Percentiles rank a stretch among this genome's conserved stretches.
phyloP scores from a whole-genome alignment of 2,113 vertebrate species.

The Myiagra hebetior region DNA sequence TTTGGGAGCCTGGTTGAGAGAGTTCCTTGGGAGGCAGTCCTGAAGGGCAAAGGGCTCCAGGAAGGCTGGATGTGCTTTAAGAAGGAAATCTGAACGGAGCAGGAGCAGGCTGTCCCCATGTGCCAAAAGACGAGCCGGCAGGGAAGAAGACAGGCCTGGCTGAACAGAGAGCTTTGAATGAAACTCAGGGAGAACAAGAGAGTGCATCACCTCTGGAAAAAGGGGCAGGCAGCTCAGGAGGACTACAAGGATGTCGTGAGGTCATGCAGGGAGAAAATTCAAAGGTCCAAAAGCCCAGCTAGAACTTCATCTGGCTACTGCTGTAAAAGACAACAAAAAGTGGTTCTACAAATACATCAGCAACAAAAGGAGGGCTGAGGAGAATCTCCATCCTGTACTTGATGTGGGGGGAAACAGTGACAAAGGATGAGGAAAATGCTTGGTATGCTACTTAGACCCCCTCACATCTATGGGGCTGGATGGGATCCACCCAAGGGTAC shows the following conservation, averaged over 20 bases:
- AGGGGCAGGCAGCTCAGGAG: neutral
- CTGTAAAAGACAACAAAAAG: neutral
- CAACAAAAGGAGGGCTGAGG: neutral
- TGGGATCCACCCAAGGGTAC: too few relatives aligned
- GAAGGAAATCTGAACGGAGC: neutral
- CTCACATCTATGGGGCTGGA: too few relatives aligned
- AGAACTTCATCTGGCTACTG: neutral
- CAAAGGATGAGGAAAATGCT: neutral
- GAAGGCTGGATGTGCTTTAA: neutral
- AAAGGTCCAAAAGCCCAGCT: neutral
- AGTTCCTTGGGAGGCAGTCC: neutral
- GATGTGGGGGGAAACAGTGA: neutral
- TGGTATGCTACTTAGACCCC: too few relatives aligned
- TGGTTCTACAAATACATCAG: neutral
- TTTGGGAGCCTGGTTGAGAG: neutral
- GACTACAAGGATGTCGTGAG: neutral
- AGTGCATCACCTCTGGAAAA: neutral
- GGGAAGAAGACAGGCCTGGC: neutral
- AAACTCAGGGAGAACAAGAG: neutral
- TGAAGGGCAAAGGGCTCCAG: neutral
- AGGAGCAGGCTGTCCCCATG: neutral
- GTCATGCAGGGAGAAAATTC: neutral
- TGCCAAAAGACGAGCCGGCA: neutral
- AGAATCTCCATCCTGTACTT: neutral
- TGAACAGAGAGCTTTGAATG: neutral